Base-by-base conservation (phyloP, 1,140 invertebrate genomes). In the Bursaphelenchus mucronatus region DNA sequence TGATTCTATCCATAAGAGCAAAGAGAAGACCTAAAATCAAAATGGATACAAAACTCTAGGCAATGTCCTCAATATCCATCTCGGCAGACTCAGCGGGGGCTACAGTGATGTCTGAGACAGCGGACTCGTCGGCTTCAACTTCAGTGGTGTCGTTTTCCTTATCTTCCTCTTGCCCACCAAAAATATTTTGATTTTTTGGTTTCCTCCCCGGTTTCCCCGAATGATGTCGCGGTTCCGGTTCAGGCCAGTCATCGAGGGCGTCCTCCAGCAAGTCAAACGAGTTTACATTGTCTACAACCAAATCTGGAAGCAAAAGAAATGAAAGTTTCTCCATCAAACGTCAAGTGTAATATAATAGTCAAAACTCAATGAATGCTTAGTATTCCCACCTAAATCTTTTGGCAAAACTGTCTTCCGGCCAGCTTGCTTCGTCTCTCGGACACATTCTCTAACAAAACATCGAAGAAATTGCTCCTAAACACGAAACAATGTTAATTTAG, bases 391-490 rank as follows among this genome's bases (percentile, higher is more conserved):
- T 39, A 59, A 44, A 43, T 59, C 57, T 9, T 59, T 59, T 39
- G 30, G 19, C 40, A 44, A 44, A 9, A 59, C 10, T 1, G 57
- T 59, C 41, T 59, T 59, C 21, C 57, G 57, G 40, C 57, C 57
- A 17, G 57, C 57, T 43, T 59, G 40, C 4, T 13, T 11, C 13
- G 57, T 44, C 19, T 40, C 30, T 1, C 11, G 13, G 10, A 11
- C 13, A 40, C n/a, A n/a, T 11, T n/a, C 57, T 9, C 7, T 30
- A 3, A 43, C 57, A n/a, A 59, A 44, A 39, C 13, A 39, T 1
- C 57, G 57, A n/a, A 59, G 45, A 59, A 44, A 59, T 43, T 59
- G 40, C 40, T 59, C 57, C 57, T 59, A 59, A 59, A 59, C 13
- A 59, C 13, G 2, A 30, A n/a, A 59, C 2, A 59, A 11, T 11